Evolutionary conservation across 2,113 vertebrate genomes (phyloP).

Genomic region (Labeo catla): DNA sequence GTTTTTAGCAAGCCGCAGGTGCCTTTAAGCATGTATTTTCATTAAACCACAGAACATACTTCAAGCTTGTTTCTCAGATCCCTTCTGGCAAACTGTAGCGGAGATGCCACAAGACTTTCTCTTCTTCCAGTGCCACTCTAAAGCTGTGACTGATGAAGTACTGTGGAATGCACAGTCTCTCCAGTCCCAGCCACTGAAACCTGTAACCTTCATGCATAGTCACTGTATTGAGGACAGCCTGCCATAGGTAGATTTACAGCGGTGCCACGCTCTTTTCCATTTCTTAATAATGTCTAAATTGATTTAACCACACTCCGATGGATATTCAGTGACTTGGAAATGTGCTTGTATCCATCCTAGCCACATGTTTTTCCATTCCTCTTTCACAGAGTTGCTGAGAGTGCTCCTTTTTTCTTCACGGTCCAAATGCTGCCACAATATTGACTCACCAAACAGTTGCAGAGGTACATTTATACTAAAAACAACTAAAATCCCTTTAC

Average conservation of each 20-base stretch:
- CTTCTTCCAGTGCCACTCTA: neutral
- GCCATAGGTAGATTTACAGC: neutral
- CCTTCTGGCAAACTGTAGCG: neutral
- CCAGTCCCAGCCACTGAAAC: neutral
- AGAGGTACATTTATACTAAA: neutral
- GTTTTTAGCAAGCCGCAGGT: no score
- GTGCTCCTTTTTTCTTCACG: neutral
- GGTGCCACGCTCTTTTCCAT: neutral
- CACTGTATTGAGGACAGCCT: neutral
- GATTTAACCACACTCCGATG: neutral
- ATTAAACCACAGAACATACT: neutral
- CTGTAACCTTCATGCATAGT: neutral
- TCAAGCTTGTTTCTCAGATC: neutral
- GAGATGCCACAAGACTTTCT: neutral
- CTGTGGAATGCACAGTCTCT: neutral
- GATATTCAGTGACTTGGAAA: conserved; percentile 9
- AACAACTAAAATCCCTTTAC: conserved; percentile 1
- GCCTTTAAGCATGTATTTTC: no score
- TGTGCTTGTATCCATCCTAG: neutral
- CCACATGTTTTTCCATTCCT: conserved; percentile 11
- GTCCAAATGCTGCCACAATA: neutral
- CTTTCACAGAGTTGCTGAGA: conserved; percentile 4
- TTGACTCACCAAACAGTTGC: neutral
- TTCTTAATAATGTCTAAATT: conserved; percentile 25
- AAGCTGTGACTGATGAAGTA: conserved; percentile 4